Percentiles rank a stretch among this genome's conserved stretches.
These are phyloP conservation scores for Arctocebus calabarensis DNA, from an alignment of 2,797 vertebrate genomes.

Conservation along the genomic window DNA sequence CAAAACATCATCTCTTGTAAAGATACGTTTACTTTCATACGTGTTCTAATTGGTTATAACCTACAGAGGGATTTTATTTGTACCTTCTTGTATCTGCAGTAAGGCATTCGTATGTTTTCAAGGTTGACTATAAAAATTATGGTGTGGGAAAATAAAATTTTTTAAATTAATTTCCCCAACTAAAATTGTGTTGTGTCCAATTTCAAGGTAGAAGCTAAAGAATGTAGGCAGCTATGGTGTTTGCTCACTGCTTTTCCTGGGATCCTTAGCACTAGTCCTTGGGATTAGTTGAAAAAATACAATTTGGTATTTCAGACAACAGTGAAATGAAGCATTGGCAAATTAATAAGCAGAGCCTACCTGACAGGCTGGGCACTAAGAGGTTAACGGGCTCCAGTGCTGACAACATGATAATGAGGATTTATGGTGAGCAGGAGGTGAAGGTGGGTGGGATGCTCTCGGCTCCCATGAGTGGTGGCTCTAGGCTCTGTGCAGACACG, in stretches of 20 bases:
- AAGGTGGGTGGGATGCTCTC: constrained; percentile 34
- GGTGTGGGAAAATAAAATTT: not conserved
- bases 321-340: not conserved
- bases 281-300: not conserved
- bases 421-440: constrained; percentile 70
- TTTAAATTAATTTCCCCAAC: not conserved
- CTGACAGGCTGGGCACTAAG: constrained; percentile 26
- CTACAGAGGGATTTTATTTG: not conserved
- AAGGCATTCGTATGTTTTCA: not conserved
- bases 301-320: not conserved
- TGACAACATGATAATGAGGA: constrained; percentile 74
- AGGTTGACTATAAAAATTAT: not conserved
- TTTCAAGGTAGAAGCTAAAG: not conserved
- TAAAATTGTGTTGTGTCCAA: not conserved
- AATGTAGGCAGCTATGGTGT: fast-evolving
- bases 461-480: constrained; percentile 32
- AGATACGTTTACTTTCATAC: not conserved
- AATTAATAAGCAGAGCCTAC: not conserved
- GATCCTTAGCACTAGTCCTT: not conserved
- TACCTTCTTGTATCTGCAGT: not conserved
- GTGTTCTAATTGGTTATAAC: not conserved
- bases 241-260: not conserved
- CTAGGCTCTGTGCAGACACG: not conserved
- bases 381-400: constrained; percentile 61
- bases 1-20: not conserved